Percentiles rank a stretch among this genome's conserved stretches.
These are phyloP conservation scores for Tenebrio molitor DNA, from an alignment of 1,140 invertebrate genomes.

Conservation along the genomic window DNA sequence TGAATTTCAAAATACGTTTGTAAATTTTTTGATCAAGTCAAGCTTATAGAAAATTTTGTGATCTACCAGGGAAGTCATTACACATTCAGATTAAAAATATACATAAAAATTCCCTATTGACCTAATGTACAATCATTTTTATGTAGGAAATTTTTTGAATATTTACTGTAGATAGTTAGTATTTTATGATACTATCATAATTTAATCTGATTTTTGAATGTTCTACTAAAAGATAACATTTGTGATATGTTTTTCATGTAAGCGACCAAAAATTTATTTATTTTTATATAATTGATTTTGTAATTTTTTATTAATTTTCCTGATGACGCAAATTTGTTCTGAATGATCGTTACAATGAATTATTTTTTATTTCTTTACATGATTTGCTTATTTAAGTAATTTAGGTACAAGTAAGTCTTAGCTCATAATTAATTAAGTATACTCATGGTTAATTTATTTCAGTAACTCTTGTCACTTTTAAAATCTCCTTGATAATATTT, in stretches of 20 bases:
- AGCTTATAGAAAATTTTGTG: not conserved
- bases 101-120: constrained; percentile 41
- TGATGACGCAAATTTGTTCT: constrained; percentile 1
- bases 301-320: constrained; percentile 25
- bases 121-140: constrained; percentile 54
- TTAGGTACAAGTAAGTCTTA: not conserved
- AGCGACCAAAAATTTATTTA: constrained; percentile 55
- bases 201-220: constrained; percentile 38
- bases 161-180: constrained; percentile 53
- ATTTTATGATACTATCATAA: constrained; percentile 11
- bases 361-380: constrained; percentile 41
- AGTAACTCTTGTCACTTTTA: constrained; percentile 14
- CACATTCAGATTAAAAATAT: constrained; percentile 13
- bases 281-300: constrained; percentile 48
- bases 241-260: constrained; percentile 51
- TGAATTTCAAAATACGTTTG: too few species aligned
- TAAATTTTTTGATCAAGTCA: too few species aligned
- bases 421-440: not conserved
- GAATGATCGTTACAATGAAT: constrained; percentile 6
- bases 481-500: constrained; percentile 41
- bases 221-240: constrained; percentile 35
- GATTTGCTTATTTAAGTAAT: constrained; percentile 13
- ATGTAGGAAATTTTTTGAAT: constrained; percentile 51
- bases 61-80: constrained; percentile 8
- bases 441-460: constrained; percentile 39